Base-by-base conservation (phyloP, 37 sponge, comb jelly and placozoan genomes). In the Theonella swinhoei region DNA sequence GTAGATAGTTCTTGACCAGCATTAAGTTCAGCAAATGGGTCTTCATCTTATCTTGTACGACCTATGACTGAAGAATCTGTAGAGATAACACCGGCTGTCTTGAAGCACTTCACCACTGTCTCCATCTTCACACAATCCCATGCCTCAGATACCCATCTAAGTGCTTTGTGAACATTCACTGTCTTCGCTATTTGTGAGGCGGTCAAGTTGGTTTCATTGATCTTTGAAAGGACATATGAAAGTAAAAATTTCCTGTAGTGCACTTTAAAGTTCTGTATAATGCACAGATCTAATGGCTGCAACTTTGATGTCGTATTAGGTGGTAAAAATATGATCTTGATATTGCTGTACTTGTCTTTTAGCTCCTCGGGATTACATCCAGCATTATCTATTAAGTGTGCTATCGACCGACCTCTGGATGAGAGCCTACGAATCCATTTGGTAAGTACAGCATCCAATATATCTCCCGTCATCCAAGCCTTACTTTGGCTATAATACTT, bases 61-160 rank as follows among this genome's bases (percentile, higher is more conserved):
- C n/a, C n/a, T n/a, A n/a, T n/a, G n/a, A n/a, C n/a, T n/a, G n/a
- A n/a, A n/a, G n/a, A n/a, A n/a, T n/a, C 64, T 19, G 64, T 33
- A 43, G 61, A 68, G 8, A 74, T 1, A 39, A 88, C 31, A 32
- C 88, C 88, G 77, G 76, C 75, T 30, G 78, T 82, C 39, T 67
- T 71, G 37, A 88, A 92, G 39, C 84, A 92, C 47, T 92, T 87
- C 11, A 24, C 39, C 42, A 91, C 87, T 1, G 91, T 86, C 42
- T 76, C 74, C 20, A 70, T 2, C 54, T 63, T 47, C 22, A 93
- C 90, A 20, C 20, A 22, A 29, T 22, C 60, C 94, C 94, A 89
- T 65, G 84, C 94, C 59, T 78, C 61, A 9, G 79, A 78, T 3
- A 85, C 76, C 88, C 90, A 86, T 62, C 90, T 72, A 24, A 90